A percentile compares a stretch with the other conserved stretches of the same genome.
Conservation (phyloP, 2,888 invertebrate species). For the Ochropleura plecta region DNA sequence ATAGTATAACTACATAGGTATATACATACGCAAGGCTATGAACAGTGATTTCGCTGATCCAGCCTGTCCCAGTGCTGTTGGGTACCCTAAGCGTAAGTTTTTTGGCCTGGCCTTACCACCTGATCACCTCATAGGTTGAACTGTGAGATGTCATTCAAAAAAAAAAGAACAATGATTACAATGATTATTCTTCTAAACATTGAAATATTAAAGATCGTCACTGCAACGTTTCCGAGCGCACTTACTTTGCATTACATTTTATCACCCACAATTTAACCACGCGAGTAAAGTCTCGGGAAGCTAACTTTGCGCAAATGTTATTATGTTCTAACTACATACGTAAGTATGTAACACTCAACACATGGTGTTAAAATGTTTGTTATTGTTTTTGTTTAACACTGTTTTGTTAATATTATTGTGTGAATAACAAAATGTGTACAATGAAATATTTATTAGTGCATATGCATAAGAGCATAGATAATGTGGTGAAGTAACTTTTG, state of each 20-base stretch:
- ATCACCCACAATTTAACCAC: constrained; percentile 48
- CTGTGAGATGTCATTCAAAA: too few relatives aligned
- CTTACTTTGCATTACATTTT: constrained; percentile 57
- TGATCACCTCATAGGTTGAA: too few relatives aligned
- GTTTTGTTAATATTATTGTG: too few relatives aligned
- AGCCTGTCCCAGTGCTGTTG: too few relatives aligned
- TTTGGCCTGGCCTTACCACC: too few relatives aligned
- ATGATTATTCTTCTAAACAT: not conserved
- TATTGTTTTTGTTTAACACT: too few relatives aligned
- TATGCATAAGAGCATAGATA: too few relatives aligned
- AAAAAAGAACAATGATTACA: too few relatives aligned
- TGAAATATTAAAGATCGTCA: constrained; percentile 26
- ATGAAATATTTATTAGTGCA: not conserved
- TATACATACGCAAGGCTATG: not conserved
- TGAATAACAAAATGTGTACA: not conserved
- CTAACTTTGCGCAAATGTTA: constrained; percentile 54
- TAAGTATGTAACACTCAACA: constrained; percentile 29
- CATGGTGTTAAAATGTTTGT: not conserved
- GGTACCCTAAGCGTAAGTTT: too few relatives aligned
- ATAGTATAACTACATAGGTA: too few relatives aligned
- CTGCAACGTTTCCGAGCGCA: constrained; percentile 17
- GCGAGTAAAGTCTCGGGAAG: constrained; percentile 34
- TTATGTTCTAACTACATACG: constrained; percentile 39
- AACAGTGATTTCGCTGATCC: not conserved
- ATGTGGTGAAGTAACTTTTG: not conserved